These are phyloP conservation scores for Lophura nycthemera DNA, from an alignment of 2,113 vertebrate genomes.

Conservation along the genomic window DNA sequence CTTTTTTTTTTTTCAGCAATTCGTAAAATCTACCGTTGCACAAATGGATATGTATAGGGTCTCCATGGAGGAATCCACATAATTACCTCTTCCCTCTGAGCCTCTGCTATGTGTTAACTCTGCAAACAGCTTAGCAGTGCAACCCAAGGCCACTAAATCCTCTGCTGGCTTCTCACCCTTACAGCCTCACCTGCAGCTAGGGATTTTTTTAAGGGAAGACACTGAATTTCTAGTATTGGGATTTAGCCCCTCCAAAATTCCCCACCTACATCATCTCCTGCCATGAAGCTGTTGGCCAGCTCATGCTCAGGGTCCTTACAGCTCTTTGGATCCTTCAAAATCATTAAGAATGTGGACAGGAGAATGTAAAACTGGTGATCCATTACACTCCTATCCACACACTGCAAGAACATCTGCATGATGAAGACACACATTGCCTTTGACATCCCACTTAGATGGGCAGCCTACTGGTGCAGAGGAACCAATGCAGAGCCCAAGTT, in stretches of 20 bases:
- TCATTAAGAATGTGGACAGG: neutral
- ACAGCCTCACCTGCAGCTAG: neutral
- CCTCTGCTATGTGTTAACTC: neutral
- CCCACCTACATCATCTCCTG: neutral
- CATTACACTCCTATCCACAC: no score
- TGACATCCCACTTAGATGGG: neutral
- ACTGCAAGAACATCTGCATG: neutral
- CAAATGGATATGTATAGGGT: neutral
- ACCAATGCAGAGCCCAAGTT: neutral
- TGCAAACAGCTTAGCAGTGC: neutral
- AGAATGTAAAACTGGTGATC: neutral
- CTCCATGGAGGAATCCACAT: neutral
- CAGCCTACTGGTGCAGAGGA: neutral
- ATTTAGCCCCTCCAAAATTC: neutral
- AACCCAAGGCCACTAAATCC: neutral
- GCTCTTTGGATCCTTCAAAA: neutral
- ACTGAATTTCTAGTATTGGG: neutral
- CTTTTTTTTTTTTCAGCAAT: neutral
- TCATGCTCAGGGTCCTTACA: accelerated
- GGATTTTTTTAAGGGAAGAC: neutral
- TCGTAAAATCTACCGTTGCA: neutral
- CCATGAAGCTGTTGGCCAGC: neutral
- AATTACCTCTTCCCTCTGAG: neutral
- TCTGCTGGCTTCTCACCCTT: neutral
- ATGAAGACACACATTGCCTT: neutral